These are phyloP conservation scores for Lochmaea crataegi DNA, from an alignment of 2,888 invertebrate genomes.

Conservation along the genomic window DNA sequence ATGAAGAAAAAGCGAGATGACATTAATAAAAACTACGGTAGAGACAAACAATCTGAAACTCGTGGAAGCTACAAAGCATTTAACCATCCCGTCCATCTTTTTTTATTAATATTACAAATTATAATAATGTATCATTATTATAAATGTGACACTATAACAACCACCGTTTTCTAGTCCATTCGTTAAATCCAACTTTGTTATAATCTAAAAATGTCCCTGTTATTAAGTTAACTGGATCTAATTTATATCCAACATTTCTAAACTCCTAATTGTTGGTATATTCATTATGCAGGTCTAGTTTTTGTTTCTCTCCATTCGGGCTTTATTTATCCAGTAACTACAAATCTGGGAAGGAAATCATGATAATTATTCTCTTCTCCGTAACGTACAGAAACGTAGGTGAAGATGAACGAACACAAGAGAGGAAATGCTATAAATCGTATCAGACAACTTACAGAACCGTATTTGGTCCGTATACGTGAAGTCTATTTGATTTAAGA, in stretches of 20 bases:
- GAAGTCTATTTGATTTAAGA: background rate
- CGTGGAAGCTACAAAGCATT: background rate
- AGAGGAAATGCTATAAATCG: conserved; percentile 44
- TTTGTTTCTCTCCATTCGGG: conserved; percentile 21
- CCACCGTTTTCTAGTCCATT: background rate
- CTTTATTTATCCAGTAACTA: conserved; percentile 34
- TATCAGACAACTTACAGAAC: conserved; percentile 9
- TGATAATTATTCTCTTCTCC: conserved; percentile 39
- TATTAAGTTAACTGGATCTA: conserved; percentile 10
- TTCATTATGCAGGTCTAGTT: conserved; percentile 31
- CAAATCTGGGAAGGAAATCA: conserved; percentile 43
- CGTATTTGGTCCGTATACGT: background rate
- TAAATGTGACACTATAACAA: background rate
- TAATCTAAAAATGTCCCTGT: background rate
- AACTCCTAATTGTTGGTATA: conserved; percentile 17
- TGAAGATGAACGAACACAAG: conserved; percentile 50
- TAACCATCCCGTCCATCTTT: background rate
- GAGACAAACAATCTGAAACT: too few species aligned
- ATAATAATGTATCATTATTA: background rate
- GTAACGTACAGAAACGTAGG: conserved; percentile 33
- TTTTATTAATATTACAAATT: background rate
- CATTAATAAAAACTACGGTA: too few species aligned
- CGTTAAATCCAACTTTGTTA: too few species aligned
- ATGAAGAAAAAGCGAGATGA: too few species aligned
- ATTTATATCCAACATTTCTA: conserved; percentile 8